Evolutionary conservation across 2,113 vertebrate genomes (phyloP).

Genomic region (Mugil cephalus): DNA sequence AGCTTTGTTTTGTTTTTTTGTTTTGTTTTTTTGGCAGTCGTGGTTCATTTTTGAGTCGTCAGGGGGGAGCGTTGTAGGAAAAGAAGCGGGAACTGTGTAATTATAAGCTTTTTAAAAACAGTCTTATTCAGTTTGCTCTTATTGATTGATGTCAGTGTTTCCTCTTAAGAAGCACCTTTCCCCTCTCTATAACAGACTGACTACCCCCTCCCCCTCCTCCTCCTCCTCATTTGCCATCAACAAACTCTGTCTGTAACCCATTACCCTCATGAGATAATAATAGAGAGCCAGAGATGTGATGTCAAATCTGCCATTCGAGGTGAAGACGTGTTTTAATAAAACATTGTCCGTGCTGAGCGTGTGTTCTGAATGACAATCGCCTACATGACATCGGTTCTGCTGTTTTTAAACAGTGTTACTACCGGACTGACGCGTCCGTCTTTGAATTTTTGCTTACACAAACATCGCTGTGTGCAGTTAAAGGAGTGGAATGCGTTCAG

Average conservation of each 20-base stretch:
- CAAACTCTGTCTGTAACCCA: conserved; percentile 60
- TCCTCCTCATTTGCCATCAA: conserved; percentile 48
- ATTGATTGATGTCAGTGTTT: conserved; percentile 79
- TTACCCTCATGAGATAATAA: conserved; percentile 46
- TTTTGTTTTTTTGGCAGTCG: conserved; percentile 40
- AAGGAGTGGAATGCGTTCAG: conserved; percentile 14
- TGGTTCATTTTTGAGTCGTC: background rate
- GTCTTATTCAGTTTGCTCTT: conserved; percentile 64
- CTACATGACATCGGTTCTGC: conserved; percentile 21
- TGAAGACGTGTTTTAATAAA: conserved; percentile 64
- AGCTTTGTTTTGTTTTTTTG: conserved; percentile 64
- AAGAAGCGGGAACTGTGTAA: conserved; percentile 36
- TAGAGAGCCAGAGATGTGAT: conserved; percentile 55
- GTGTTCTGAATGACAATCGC: conserved; percentile 56
- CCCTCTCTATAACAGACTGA: conserved; percentile 50
- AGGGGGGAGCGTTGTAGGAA: background rate
- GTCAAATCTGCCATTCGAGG: conserved; percentile 49
- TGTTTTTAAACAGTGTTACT: conserved; percentile 26
- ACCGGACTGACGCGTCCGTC: conserved; percentile 8
- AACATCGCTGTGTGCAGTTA: conserved; percentile 14
- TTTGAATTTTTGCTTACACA: conserved; percentile 16
- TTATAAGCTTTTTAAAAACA: conserved; percentile 58
- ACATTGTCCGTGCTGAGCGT: conserved; percentile 55
- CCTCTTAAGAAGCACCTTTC: conserved; percentile 70
- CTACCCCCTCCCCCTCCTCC: too few species aligned